These are phyloP conservation scores for Rugalucina vietnamica DNA, from an alignment of 2,888 invertebrate genomes.

Conservation along the genomic window DNA sequence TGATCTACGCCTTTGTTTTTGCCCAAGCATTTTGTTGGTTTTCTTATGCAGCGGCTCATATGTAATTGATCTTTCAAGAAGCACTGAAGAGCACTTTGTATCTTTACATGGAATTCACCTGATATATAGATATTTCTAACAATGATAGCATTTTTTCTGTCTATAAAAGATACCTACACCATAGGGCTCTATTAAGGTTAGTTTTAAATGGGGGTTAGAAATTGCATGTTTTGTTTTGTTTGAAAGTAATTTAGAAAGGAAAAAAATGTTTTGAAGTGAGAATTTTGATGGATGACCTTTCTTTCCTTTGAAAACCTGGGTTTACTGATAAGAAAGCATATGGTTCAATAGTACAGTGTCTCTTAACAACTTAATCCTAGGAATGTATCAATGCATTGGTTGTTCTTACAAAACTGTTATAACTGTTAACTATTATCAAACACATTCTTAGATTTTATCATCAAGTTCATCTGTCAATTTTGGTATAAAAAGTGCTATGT, in stretches of 20 bases:
- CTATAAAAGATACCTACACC: not conserved
- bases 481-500: no score
- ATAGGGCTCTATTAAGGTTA: not conserved
- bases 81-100: not conserved
- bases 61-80: slow-evolving; percentile 7
- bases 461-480: no score
- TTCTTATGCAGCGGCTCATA: no score
- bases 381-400: no score
- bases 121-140: not conserved
- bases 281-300: slow-evolving; percentile 3
- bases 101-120: not conserved
- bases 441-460: no score
- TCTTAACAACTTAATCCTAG: no score
- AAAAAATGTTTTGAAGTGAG: not conserved
- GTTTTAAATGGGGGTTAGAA: not conserved
- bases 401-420: no score
- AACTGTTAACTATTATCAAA: no score
- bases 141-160: not conserved
- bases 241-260: not conserved
- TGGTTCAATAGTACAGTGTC: no score
- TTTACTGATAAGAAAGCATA: not conserved
- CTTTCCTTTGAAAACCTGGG: not conserved
- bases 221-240: not conserved
- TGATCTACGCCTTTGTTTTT: no score
- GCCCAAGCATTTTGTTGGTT: no score